These are phyloP conservation scores for Echinometra lucunter DNA, from an alignment of 53 echinoderm and acorn worm species.

Conservation along the genomic window DNA sequence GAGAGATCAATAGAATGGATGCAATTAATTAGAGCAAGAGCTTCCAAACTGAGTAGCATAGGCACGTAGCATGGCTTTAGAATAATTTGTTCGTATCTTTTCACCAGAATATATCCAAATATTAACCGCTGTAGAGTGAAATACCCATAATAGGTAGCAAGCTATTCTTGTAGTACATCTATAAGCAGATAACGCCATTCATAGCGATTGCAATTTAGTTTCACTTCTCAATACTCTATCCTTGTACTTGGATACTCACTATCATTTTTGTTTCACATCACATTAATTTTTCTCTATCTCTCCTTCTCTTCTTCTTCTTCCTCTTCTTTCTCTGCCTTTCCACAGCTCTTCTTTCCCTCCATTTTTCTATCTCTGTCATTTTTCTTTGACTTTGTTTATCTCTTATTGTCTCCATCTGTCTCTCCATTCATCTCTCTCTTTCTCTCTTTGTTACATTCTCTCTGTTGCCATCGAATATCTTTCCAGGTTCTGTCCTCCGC, in stretches of 20 bases:
- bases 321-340: not conserved
- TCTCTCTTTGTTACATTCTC: not conserved
- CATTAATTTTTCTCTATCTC: not conserved
- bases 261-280: constrained; percentile 5
- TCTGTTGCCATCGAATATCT: not conserved
- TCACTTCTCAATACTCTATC: not conserved
- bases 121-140: not conserved
- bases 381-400: not conserved
- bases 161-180: not conserved
- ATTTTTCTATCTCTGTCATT: not conserved
- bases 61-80: constrained; percentile 4
- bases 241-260: not conserved
- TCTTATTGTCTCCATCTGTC: not conserved
- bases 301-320: not conserved
- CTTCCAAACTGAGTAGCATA: not conserved
- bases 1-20: not conserved
- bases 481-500: not conserved
- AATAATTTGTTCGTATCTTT: not conserved
- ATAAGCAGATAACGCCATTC: not conserved
- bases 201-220: not conserved
- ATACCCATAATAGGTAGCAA: not conserved
- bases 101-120: not conserved
- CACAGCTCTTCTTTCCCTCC: not conserved
- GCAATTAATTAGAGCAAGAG: constrained; percentile 28
- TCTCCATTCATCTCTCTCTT: not conserved